Base-by-base conservation (phyloP, 2,888 invertebrate species). In the Chironomus riparius region DNA sequence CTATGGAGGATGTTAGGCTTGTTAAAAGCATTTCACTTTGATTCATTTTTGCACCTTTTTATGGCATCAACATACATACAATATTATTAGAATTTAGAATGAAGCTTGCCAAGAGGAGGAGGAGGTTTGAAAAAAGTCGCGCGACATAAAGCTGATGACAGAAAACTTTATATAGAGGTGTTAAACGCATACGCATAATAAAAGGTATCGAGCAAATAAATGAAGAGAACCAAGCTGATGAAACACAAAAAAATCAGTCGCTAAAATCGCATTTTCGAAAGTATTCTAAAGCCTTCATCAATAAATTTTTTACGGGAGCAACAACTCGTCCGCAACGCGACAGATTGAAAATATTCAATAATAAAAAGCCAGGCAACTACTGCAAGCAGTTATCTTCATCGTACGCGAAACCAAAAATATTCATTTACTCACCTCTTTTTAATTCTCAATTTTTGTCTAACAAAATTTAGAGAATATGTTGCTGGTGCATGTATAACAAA, bases 241-340 rank as follows among this genome's bases (percentile, higher is more conserved):
- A 38, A 38, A 28, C 6, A 5, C 3, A 38, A 38, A 38, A 38
- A 38, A 38, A 38, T 38, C 38, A 38, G 38, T 38, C 10, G 38
- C 10, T 7, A 68, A 68, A 22, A 12, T 68, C 68, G 68, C 68
- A 38, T 24, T n/a, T n/a, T 68, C 13, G 22, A 68, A 68, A 68
- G 22, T 15, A 38, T 28, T 12, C 38, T 68, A 68, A 70, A 70
- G 70, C 70, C 70, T 47, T 18, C 15, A 38, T 38, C 70, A 70
- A 70, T 70, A 70, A 70, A 70, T 70, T 71, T 56, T 15, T 56
- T 56, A 56, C 50, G 18, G 5, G n/a, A 18, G 3, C 56, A 56
- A 56, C n/a, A 15, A n/a, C n/a, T 38, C 38, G 38, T 56, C n/a
- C 56, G 56, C 56, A 56, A 56, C 56, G 56, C 56, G 56, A 56